Evolutionary conservation across 2,888 invertebrate genomes (phyloP), one percentile per base, ranked within the genome.

Genomic region (Diplolepis rosae): DNA sequence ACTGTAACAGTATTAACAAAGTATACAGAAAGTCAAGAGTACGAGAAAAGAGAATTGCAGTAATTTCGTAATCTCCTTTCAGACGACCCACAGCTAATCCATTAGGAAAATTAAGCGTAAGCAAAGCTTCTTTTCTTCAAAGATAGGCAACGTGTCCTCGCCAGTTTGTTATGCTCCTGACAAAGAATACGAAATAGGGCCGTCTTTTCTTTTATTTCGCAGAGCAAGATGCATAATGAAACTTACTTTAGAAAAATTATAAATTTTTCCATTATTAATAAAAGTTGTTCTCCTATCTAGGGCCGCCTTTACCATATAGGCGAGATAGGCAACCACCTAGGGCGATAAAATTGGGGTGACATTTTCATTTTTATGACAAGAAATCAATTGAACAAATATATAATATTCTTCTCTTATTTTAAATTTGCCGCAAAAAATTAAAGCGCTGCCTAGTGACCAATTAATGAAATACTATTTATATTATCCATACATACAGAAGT

Each of bases 41-140:
- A 39, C 35, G n/a, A 18, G 22, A 24, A 35, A 56, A 56, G 39
- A 24, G 39, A 61, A 61, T 27, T 61, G 32, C 51, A 61, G 45
- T 69, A 67, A 66, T 79, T 73, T 72, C 77, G 71, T 71, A 69
- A 75, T 76, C 71, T 75, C 68, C 74, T 75, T 74, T 80, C 78
- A 79, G 77, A 76, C 69, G 69, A 68, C 71, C 71, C 45, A 54
- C 65, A 65, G 77, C 71, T 80, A 82, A 83, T 85, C 83, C 84
- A 85, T 84, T 83, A 85, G 77, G 79, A 79, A 83, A 84, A 84
- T 84, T 83, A 83, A 82, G 76, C 77, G 22, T 32, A 35, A 35
- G 35, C 61, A 61, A 39, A 61, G 24, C 39, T 61, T 24, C 39
- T 24, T 61, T 61, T 39, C 61, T 13, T 61, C n/a, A 24, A 7